Evolutionary conservation across 2,113 vertebrate species (phyloP).

Genomic region (Sorex araneus): DNA sequence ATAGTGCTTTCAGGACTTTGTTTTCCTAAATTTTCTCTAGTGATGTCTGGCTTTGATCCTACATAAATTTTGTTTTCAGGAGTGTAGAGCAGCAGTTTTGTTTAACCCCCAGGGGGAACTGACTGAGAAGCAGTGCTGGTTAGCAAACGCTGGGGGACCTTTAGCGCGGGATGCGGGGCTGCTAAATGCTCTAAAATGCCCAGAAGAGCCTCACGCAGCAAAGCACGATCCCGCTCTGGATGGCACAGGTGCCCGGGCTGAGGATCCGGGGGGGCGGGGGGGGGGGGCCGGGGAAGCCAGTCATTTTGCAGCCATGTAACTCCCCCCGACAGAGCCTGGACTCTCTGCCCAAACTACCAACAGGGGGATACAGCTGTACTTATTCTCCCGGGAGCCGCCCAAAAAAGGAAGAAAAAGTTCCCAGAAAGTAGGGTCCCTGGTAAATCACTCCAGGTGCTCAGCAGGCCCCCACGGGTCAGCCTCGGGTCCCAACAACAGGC

Average conservation of each 20-base stretch:
- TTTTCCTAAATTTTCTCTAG: background rate
- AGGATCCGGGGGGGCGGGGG: no score
- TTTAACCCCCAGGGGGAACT: background rate
- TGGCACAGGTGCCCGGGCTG: no score
- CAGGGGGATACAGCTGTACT: background rate
- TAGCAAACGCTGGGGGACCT: no score
- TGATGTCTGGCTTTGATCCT: background rate
- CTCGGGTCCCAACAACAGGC: no score
- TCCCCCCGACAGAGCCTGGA: no score
- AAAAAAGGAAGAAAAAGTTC: background rate
- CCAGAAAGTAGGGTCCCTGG: background rate
- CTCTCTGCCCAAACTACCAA: no score
- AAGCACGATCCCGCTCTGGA: no score
- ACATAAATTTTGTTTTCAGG: background rate
- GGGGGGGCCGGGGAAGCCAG: no score
- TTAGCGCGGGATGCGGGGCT: no score
- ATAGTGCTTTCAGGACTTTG: background rate
- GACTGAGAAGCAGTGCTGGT: no score
- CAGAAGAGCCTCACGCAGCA: no score
- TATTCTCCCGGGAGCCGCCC: background rate
- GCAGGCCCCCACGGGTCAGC: background rate
- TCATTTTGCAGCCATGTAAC: background rate
- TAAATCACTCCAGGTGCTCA: background rate
- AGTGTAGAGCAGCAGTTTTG: background rate
- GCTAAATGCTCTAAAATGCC: no score